Percentiles rank a stretch among this genome's conserved stretches.
phyloP scores from a whole-genome alignment of 2,797 vertebrate genomes.

The Cryptoprocta ferox region DNA sequence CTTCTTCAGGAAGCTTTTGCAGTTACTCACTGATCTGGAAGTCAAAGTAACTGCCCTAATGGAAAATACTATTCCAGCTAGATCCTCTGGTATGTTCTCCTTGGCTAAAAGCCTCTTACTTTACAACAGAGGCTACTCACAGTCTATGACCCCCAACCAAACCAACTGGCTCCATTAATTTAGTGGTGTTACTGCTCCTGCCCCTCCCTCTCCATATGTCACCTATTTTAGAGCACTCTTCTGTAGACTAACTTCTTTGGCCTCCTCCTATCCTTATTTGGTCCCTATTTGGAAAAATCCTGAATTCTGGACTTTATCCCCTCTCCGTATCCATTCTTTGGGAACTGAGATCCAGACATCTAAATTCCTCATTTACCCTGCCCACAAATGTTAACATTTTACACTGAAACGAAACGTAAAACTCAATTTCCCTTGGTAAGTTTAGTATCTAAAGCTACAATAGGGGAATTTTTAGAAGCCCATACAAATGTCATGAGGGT shows the following conservation, averaged over 20 bases:
- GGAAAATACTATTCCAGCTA: not conserved
- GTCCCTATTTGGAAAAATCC: not conserved
- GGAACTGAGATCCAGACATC: not conserved
- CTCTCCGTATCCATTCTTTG: not conserved
- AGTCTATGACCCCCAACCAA: not conserved
- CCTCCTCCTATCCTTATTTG: not conserved
- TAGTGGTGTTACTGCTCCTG: no score
- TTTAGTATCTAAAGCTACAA: slow-evolving; percentile 25
- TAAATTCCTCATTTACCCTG: not conserved
- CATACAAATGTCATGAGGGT: not conserved
- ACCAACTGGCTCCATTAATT: not conserved
- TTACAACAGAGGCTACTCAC: not conserved
- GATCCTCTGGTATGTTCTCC: not conserved
- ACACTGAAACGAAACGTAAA: not conserved
- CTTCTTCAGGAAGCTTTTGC: not conserved
- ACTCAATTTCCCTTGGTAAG: not conserved
- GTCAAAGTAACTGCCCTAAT: not conserved
- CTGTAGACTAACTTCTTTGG: not conserved
- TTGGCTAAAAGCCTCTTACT: not conserved
- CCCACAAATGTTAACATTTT: not conserved
- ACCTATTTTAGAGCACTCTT: not conserved
- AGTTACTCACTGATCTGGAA: not conserved
- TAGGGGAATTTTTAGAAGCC: not conserved
- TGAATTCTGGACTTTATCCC: not conserved
- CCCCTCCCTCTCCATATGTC: not conserved